Conservation (phyloP, 1,140 invertebrate species). For the Rhopalosiphum padi region DNA sequence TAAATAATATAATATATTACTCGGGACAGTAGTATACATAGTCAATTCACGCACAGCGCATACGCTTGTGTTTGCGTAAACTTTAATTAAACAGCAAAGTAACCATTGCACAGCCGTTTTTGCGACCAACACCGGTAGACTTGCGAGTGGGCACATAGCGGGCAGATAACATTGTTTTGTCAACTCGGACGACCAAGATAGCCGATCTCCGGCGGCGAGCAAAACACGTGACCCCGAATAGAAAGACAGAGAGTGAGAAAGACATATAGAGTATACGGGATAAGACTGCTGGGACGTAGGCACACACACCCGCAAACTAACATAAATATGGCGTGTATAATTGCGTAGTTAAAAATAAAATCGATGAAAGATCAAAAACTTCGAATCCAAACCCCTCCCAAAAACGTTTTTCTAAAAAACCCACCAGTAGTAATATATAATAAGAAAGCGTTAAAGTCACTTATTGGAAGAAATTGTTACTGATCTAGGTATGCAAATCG, state of each 20-base stretch:
- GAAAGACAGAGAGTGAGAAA: neutral
- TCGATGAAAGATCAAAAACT: neutral
- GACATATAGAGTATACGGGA: neutral
- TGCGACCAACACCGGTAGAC: neutral
- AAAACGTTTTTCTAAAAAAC: neutral
- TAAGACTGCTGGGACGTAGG: neutral
- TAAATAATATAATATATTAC: neutral
- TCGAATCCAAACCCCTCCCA: neutral
- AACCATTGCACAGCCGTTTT: neutral
- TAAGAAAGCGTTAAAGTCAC: neutral
- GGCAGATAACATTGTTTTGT: constrained; percentile 55
- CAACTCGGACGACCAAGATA: constrained; percentile 27
- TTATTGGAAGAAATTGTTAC: neutral
- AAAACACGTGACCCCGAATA: neutral
- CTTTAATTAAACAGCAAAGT: neutral
- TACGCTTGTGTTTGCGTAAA: neutral
- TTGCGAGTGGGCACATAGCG: neutral
- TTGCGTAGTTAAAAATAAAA: neutral
- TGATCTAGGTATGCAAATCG: too few species aligned
- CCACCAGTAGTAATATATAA: neutral
- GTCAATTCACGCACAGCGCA: neutral
- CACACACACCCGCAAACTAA: neutral
- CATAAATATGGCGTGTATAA: neutral
- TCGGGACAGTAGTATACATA: neutral
- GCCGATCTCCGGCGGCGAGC: neutral